Evolutionary conservation across 2,888 invertebrate genomes (phyloP).

Genomic region (Nephrotoma flavescens): DNA sequence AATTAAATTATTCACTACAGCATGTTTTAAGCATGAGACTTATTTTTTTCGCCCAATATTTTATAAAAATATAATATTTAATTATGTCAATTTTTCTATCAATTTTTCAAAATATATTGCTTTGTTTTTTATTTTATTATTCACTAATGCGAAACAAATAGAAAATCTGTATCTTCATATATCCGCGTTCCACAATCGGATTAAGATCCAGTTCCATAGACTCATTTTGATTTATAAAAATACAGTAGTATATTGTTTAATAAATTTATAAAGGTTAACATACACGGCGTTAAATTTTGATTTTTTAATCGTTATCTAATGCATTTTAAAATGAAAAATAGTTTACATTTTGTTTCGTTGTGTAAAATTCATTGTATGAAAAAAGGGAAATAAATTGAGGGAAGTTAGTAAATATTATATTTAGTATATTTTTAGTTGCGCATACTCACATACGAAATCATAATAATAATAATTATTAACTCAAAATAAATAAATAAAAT

Average conservation of each 20-base stretch:
- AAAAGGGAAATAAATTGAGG: not conserved
- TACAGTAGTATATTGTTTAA: not conserved
- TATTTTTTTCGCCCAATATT: not conserved
- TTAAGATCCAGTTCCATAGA: not conserved
- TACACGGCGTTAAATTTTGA: not conserved
- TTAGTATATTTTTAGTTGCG: not conserved
- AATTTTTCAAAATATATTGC: not conserved
- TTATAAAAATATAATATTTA: not conserved
- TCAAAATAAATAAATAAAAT: not conserved
- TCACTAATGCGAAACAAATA: not conserved
- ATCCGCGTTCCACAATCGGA: not conserved
- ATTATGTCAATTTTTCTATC: not conserved
- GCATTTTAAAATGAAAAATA: not conserved
- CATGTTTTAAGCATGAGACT: not conserved
- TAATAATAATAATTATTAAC: not conserved
- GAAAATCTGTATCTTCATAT: not conserved
- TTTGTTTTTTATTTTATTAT: not conserved
- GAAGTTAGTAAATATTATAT: not conserved
- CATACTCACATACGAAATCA: not conserved
- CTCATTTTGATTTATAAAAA: not conserved
- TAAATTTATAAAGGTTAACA: not conserved
- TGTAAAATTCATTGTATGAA: not conserved
- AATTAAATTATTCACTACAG: not conserved
- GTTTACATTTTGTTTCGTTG: not conserved
- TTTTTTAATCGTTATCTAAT: not conserved